Percentiles rank a stretch among this genome's conserved stretches.
Evolutionary conservation across 2,113 vertebrate genomes (phyloP).

Genomic region (Antechinus stuartii): DNA sequence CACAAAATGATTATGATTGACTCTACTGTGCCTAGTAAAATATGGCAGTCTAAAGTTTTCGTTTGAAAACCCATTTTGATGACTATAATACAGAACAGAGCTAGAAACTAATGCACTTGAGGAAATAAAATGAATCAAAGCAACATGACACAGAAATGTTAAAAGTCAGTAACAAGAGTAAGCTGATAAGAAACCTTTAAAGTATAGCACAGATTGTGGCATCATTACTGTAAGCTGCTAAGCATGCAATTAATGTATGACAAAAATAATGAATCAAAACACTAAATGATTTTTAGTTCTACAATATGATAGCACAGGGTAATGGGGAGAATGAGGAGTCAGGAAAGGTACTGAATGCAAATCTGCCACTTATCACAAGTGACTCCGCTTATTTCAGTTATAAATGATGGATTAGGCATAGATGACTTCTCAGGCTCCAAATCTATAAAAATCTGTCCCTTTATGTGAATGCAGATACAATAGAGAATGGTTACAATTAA

Average conservation of each 20-base stretch:
- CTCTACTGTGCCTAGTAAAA: slow-evolving; percentile 31
- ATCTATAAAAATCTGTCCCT: background rate
- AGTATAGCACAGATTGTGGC: background rate
- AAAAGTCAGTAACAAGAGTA: slow-evolving; percentile 57
- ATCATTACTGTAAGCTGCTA: slow-evolving; percentile 29
- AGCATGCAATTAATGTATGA: slow-evolving; percentile 43
- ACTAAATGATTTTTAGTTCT: slow-evolving; percentile 41
- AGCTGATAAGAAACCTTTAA: slow-evolving; percentile 50
- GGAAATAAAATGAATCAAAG: slow-evolving; percentile 66
- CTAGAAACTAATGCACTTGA: slow-evolving; percentile 46
- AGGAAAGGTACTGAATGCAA: background rate
- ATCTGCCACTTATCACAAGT: background rate
- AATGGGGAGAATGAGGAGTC: background rate
- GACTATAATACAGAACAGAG: slow-evolving; percentile 61
- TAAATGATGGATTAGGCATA: background rate
- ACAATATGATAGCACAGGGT: background rate
- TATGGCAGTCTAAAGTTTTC: slow-evolving; percentile 56
- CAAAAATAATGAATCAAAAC: slow-evolving; percentile 14
- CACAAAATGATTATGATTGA: slow-evolving; percentile 69
- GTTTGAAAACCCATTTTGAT: slow-evolving; percentile 56
- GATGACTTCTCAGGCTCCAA: background rate
- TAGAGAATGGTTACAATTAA: background rate
- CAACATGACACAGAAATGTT: slow-evolving; percentile 50
- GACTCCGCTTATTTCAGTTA: background rate
- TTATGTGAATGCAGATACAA: background rate